These are phyloP conservation scores for Acridotheres tristis DNA, from an alignment of 2,797 vertebrate species.

Conservation along the genomic window DNA sequence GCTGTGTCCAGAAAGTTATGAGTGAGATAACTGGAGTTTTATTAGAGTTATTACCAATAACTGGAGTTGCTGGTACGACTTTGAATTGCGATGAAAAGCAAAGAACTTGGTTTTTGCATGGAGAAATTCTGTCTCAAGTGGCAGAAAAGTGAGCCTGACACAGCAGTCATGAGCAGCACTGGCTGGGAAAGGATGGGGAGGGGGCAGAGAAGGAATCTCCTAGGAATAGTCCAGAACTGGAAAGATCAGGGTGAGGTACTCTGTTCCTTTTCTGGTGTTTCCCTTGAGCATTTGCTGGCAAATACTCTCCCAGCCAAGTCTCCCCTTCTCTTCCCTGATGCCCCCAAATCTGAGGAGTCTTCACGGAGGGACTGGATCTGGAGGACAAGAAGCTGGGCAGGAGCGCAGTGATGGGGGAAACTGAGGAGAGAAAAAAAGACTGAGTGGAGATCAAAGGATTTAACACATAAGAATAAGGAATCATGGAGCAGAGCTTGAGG, in stretches of 20 bases:
- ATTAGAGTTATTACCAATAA: neutral
- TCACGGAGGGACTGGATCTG: neutral
- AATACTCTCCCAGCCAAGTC: neutral
- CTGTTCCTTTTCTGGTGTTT: neutral
- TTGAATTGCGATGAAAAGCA: neutral
- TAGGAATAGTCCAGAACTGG: neutral
- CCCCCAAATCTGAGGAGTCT: neutral
- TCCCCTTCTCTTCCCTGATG: neutral
- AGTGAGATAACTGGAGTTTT: neutral
- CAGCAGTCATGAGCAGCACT: neutral
- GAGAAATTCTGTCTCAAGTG: neutral
- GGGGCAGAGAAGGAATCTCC: neutral
- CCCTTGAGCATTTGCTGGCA: neutral
- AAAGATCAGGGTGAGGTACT: fast-evolving
- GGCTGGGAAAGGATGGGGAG: neutral
- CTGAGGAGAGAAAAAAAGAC: neutral
- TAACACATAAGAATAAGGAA: neutral
- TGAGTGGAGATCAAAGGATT: neutral
- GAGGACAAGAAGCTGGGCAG: neutral
- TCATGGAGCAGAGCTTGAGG: neutral
- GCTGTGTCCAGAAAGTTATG: neutral
- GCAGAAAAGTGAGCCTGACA: neutral
- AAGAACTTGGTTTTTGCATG: neutral
- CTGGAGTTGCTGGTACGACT: neutral
- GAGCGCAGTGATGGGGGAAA: neutral